Conservation (phyloP, 37 sponge, comb jelly and placozoan genomes). For the Dysidea cf. avara region DNA sequence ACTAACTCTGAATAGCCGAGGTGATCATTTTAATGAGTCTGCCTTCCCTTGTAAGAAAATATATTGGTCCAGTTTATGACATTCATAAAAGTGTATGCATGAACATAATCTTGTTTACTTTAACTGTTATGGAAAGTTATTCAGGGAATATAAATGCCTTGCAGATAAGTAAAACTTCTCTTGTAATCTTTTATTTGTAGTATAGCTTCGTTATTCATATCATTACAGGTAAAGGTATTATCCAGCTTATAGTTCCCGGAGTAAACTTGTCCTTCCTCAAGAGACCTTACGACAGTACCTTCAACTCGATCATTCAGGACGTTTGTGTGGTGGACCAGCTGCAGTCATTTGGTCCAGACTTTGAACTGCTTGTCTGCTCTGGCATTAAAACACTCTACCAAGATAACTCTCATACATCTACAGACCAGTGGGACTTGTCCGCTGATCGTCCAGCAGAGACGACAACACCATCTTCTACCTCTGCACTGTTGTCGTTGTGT, state of each 20-base stretch:
- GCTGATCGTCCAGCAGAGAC: too few species aligned
- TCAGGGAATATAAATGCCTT: too few species aligned
- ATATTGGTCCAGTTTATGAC: too few species aligned
- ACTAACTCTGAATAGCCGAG: constrained; percentile 55
- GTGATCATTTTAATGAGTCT: constrained; percentile 10
- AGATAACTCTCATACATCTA: background rate
- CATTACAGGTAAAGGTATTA: constrained; percentile 34
- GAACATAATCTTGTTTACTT: too few species aligned
- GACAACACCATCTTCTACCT: too few species aligned
- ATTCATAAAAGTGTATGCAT: too few species aligned
- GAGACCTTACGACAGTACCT: constrained; percentile 57
- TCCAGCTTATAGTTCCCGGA: constrained; percentile 59
- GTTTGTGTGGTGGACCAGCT: constrained; percentile 72
- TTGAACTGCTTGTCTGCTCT: constrained; percentile 76
- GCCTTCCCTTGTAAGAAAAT: too few species aligned
- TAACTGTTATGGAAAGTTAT: too few species aligned
- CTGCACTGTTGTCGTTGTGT: background rate
- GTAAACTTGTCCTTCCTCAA: constrained; percentile 41
- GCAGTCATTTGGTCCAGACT: constrained; percentile 83
- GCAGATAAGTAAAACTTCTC: too few species aligned
- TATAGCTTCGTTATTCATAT: background rate
- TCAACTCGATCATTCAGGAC: constrained; percentile 60
- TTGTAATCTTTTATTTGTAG: background rate
- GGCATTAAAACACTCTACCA: constrained; percentile 18
- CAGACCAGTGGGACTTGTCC: too few species aligned